phyloP scores from a whole-genome alignment of 2,888 invertebrate species.

The Conus canariensis region DNA sequence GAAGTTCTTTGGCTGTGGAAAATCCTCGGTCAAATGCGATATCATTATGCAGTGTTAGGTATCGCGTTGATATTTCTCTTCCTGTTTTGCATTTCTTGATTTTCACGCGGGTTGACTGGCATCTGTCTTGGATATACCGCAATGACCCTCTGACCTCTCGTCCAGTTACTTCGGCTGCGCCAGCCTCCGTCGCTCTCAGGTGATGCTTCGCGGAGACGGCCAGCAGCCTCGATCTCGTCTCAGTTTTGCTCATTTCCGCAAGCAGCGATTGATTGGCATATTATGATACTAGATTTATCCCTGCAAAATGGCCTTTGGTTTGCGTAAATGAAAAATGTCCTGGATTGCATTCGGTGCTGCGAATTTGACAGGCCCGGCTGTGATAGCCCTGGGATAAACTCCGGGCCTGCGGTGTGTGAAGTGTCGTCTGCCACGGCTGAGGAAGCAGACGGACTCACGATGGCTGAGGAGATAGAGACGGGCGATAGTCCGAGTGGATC shows the following conservation, averaged over 20 bases:
- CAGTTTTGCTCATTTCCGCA: slow-evolving; percentile 67
- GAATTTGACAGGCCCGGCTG: slow-evolving; percentile 37
- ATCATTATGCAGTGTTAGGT: no score
- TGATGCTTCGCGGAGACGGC: slow-evolving; percentile 61
- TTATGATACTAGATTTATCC: slow-evolving; percentile 55
- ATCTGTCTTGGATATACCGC: background rate
- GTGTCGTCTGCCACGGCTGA: slow-evolving; percentile 43
- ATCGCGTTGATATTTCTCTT: no score
- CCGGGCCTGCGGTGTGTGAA: slow-evolving; percentile 37
- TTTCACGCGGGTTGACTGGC: background rate
- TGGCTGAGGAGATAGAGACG: slow-evolving; percentile 60
- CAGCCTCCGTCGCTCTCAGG: slow-evolving; percentile 36
- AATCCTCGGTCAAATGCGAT: no score
- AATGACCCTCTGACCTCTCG: slow-evolving; percentile 25
- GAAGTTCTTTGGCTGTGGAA: no score
- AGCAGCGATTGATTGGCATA: slow-evolving; percentile 58
- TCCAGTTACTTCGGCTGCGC: slow-evolving; percentile 35
- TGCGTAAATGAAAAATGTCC: slow-evolving; percentile 42
- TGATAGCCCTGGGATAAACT: slow-evolving; percentile 40
- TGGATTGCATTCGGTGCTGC: slow-evolving; percentile 41
- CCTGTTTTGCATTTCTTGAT: no score
- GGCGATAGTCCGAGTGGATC: slow-evolving; percentile 61
- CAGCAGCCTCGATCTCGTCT: slow-evolving; percentile 61
- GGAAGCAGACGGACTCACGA: slow-evolving; percentile 45
- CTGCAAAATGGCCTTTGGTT: slow-evolving; percentile 54